Percentiles rank a stretch among this genome's conserved stretches.
phyloP scores from a whole-genome alignment of 2,888 invertebrate genomes.

The Calephelis perditalis region DNA sequence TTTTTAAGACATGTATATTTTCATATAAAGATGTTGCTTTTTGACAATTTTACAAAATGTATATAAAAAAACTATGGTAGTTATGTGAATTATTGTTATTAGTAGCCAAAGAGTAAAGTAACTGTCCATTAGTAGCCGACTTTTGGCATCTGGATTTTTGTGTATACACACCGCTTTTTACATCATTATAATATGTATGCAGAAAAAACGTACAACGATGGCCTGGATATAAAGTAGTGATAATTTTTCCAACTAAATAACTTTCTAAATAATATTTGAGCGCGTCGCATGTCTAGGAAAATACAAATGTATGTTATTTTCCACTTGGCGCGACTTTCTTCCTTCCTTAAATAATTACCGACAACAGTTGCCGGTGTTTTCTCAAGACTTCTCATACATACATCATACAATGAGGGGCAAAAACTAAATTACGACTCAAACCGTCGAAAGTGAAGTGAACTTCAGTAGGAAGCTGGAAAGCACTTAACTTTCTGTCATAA shows the following conservation, averaged over 20 bases:
- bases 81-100: no score
- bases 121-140: no score
- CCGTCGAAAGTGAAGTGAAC: conserved; percentile 5
- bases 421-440: conserved; percentile 11
- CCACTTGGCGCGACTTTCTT: conserved; percentile 9
- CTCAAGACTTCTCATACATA: not conserved
- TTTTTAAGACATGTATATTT: no score
- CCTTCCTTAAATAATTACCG: conserved; percentile 11
- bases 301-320: conserved; percentile 8
- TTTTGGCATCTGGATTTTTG: no score
- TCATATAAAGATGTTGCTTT: no score
- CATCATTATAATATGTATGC: no score
- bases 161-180: no score
- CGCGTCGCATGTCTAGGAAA: conserved; percentile 10
- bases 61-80: no score
- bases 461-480: conserved; percentile 9
- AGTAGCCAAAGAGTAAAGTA: no score
- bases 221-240: no score
- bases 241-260: not conserved
- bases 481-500: conserved; percentile 10
- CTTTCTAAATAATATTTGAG: conserved; percentile 9
- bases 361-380: conserved; percentile 9
- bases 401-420: conserved; percentile 8
- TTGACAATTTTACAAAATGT: no score
- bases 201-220: no score